Percentiles rank a stretch among this genome's conserved stretches.
Evolutionary conservation across 2,888 invertebrate species (phyloP).

Genomic region (Microctonus brassicae): DNA sequence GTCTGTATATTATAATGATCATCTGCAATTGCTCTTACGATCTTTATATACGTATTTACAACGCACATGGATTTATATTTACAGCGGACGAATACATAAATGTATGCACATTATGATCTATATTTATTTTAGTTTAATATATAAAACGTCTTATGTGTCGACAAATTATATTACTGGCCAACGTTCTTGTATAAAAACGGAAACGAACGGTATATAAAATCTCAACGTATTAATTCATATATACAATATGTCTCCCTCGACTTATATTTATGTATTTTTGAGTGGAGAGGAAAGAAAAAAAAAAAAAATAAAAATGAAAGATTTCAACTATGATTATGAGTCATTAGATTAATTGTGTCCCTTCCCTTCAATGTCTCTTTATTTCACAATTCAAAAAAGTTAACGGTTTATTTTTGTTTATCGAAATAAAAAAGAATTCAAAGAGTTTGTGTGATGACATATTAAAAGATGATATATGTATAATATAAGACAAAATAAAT

Average conservation of each 20-base stretch:
- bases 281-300: constrained; percentile 5
- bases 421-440: not conserved
- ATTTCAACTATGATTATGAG: constrained; percentile 24
- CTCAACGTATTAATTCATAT: not conserved
- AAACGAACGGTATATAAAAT: constrained; percentile 36
- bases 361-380: constrained; percentile 11
- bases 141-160: not conserved
- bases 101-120: not conserved
- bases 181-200: constrained; percentile 20
- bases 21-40: not conserved
- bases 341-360: constrained; percentile 19
- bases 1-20: constrained; percentile 3
- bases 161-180: constrained; percentile 16
- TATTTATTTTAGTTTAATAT: not conserved
- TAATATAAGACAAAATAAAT: not conserved
- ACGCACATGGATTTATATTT: not conserved
- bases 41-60: not conserved
- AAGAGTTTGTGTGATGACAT: not conserved
- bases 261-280: not conserved
- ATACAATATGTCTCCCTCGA: constrained; percentile 7
- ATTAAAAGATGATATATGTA: not conserved
- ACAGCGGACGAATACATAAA: too few relatives aligned
- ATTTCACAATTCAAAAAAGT: constrained; percentile 14
- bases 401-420: constrained; percentile 16
- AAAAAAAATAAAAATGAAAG: constrained; percentile 8